These are phyloP conservation scores for Mycteria americana DNA, from an alignment of 2,797 vertebrate genomes.

Conservation along the genomic window DNA sequence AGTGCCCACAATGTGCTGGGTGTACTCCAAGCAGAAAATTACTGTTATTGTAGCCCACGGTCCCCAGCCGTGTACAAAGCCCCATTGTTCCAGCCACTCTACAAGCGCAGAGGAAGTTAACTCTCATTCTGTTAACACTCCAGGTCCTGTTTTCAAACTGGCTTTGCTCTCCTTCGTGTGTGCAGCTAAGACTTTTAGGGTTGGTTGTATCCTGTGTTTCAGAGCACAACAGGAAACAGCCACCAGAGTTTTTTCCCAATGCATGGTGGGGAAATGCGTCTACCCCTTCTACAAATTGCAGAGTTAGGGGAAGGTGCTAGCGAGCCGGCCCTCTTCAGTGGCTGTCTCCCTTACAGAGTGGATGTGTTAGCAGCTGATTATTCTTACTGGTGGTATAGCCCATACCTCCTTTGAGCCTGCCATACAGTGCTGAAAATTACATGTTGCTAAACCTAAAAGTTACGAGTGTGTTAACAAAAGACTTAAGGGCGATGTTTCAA, in stretches of 20 bases:
- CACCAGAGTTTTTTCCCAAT: neutral
- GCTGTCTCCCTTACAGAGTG: neutral
- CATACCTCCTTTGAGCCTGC: accelerated
- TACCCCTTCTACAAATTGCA: neutral
- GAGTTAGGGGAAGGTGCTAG: neutral
- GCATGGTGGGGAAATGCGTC: neutral
- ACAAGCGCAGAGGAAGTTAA: slow-evolving; percentile 3
- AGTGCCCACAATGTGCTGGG: slow-evolving; percentile 36
- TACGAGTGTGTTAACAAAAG: neutral
- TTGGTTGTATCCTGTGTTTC: neutral
- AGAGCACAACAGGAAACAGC: neutral
- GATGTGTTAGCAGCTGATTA: neutral
- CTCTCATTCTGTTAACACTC: slow-evolving; percentile 5
- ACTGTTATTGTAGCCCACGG: slow-evolving; percentile 31
- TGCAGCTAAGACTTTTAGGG: neutral
- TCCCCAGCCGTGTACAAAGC: neutral
- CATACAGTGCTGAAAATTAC: neutral
- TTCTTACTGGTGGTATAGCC: neutral
- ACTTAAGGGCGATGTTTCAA: neutral
- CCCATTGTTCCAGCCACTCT: slow-evolving; percentile 24
- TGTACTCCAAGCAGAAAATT: slow-evolving; percentile 56
- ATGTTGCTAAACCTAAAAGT: neutral
- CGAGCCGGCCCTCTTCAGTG: neutral
- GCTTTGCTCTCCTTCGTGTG: neutral
- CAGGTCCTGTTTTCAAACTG: neutral